Evolutionary conservation across 2,888 invertebrate genomes (phyloP), one percentile per base, ranked within the genome.

Genomic region (Gymnocheta viridis): DNA sequence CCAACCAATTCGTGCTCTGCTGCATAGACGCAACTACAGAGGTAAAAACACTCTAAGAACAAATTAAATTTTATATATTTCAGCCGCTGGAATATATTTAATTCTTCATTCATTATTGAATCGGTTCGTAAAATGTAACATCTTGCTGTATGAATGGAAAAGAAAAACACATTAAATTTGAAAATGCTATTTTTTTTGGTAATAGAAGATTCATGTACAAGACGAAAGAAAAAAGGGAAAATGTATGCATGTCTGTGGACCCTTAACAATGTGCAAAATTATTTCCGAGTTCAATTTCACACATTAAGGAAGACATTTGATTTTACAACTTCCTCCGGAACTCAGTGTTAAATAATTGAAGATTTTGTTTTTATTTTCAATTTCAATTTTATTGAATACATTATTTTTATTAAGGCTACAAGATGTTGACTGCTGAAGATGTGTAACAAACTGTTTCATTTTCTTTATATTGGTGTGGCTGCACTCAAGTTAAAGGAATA

Each of bases 241-340:
- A 51, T 73, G 51, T 82, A 73, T 84, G 76, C 81, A 81, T 64
- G 62, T 54, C 41, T 64, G 44, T 64, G 79, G 47, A 41, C 35
- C 38, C 87, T 89, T 90, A 89, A 89, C 89, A 91, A 90, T 90
- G 90, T 89, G 89, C 88, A 89, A 91, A 91, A 91, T 91, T 90
- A 89, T 89, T 91, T 91, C 91, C 91, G 89, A 90, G 89, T 90
- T 90, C 90, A 90, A 91, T 90, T 91, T 91, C 89, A 90, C 90
- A 91, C 89, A 90, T 90, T 91, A 90, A 90, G 90, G 91, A 91
- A 91, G 89, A 91, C 89, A 90, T 91, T 91, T 89, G 89, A 90
- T 90, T 91, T 91, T 91, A 91, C 90, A 89, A 89, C 89, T 91
- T 90, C 90, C 90, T 89, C 77, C 80, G 81, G 74, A 81, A 74